phyloP scores from a whole-genome alignment of 2,888 invertebrate genomes.

The Maniola hyperantus region DNA sequence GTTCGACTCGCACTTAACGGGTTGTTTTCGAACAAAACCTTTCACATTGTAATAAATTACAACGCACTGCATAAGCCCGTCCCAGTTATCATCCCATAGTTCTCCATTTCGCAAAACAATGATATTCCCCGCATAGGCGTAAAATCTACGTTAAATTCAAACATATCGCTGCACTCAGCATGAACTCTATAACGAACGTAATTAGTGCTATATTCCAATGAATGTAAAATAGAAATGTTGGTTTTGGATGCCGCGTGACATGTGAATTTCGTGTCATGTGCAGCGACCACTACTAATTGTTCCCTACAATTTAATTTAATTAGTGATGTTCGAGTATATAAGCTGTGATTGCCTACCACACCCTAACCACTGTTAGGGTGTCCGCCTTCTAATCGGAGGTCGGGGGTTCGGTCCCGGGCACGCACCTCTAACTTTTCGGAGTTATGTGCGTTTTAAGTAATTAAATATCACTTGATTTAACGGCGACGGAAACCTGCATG shows the following conservation, averaged over 20 bases:
- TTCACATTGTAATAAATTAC: not conserved
- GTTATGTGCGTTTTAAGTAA: too few relatives aligned
- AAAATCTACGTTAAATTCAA: conserved; percentile 18
- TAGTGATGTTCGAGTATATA: too few relatives aligned
- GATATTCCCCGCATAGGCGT: conserved; percentile 13
- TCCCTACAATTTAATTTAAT: not conserved
- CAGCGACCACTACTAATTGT: conserved; percentile 20
- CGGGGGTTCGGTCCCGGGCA: too few relatives aligned
- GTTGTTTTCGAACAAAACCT: too few relatives aligned
- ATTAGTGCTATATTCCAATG: conserved; percentile 23
- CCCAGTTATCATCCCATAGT: conserved; percentile 15
- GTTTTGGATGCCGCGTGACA: conserved; percentile 19
- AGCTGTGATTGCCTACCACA: too few relatives aligned
- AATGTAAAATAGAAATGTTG: not conserved
- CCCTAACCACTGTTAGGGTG: too few relatives aligned
- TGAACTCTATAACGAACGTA: not conserved
- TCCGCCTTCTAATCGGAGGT: too few relatives aligned
- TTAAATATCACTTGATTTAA: too few relatives aligned
- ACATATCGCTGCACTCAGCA: conserved; percentile 4
- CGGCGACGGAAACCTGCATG: too few relatives aligned
- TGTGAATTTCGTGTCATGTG: conserved; percentile 22
- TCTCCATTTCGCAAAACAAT: conserved; percentile 26
- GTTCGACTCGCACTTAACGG: too few relatives aligned
- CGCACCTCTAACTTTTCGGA: too few relatives aligned
- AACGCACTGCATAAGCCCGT: not conserved